Evolutionary conservation across 2,113 vertebrate species (phyloP), one percentile per base, ranked within the genome.

Genomic region (Prietella phreatophila): DNA sequence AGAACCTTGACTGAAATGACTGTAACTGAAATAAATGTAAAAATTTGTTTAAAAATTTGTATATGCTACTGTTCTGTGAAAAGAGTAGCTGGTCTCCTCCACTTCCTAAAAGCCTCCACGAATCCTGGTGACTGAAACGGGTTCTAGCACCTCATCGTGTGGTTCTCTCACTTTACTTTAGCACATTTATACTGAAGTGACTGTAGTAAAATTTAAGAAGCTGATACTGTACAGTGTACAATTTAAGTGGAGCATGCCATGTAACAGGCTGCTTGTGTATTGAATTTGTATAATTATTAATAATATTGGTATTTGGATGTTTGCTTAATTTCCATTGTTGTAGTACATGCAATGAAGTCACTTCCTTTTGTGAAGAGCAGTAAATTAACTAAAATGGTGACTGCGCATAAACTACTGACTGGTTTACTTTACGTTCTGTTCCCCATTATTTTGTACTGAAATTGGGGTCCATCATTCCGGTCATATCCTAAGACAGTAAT

Each of bases 1-100:
- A 97, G 13, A 94, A 95, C 83, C 93, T 99, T 92, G 94, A 95
- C 86, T 97, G 42, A 90, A 67, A 75, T 87, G 30, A 79, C 58
- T 33, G n/a, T 15, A 55, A 47, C 5, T 47, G 5, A 47, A 47
- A 47, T 47, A 47, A 47, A 47, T 47, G 42, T 47, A 47, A 78
- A 58, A 76, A 36, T 30, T 30, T 80, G n/a, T 86, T 60, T 60
- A 60, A 60, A 56, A 60, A n/a, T 7, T 60, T 55, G 10, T 56
- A 61, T 55, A 82, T 47, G 82, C 56, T 85, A 33, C 75, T 86
- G 63, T 82, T 90, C 65, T 71, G 83, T 89, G 76, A 87, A 75
- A 78, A 87, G 78, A 87, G 86, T 58, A 87, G 75, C 53, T 67
- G 58, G 25, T 85, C 78, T 87, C 73, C 79, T 69, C 65, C 63